Base-by-base conservation (phyloP, 2,888 invertebrate genomes). In the Electrophaes corylata region DNA sequence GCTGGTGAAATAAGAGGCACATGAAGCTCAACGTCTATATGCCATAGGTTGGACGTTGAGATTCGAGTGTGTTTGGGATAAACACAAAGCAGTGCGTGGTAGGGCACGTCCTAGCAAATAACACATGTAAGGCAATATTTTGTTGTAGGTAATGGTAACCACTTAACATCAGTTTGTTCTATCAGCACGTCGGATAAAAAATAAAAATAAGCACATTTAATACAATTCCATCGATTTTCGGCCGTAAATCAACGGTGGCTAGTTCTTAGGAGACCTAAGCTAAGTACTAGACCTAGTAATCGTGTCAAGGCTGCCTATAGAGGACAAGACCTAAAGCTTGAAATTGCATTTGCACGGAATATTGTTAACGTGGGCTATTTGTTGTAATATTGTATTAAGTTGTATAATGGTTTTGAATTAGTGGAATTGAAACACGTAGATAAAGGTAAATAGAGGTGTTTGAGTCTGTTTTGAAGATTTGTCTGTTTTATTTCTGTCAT, bases 241-340 rank as follows among this genome's bases (percentile, higher is more conserved):
- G 18, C n/a, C 0, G 45, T 33, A 5, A 11, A 35, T 10, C n/a
- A 1, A 14, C 40, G 39, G 18, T 41, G 12, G 1, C 12, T 12
- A 19, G 11, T 40, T 49, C 4, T 0, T 4, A 47, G 35, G 8
- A 12, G 26, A 8, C n/a, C 31, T 10, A 40, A 62, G 48, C 54
- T 60, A 50, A 59, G 66, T 55, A 47, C 59, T 57, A 58, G 58
- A 55, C 45, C 57, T 39, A 43, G 43, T 14, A 57, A 65, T 59
- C 49, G 12, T 65, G 67, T 64, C 67, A 67, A 67, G 67, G 67
- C 60, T 60, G 31, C 6, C 5, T 35, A 43, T 63, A 64, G 62
- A 67, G 67, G 67, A 67, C 67, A 67, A 58, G 62, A 57, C 59
- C 62, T 60, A 57, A 64, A 60, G 67, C 49, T 60, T 57, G 58